These are phyloP conservation scores for Ceratitis capitata DNA, from an alignment of 1,140 invertebrate genomes.

Conservation along the genomic window DNA sequence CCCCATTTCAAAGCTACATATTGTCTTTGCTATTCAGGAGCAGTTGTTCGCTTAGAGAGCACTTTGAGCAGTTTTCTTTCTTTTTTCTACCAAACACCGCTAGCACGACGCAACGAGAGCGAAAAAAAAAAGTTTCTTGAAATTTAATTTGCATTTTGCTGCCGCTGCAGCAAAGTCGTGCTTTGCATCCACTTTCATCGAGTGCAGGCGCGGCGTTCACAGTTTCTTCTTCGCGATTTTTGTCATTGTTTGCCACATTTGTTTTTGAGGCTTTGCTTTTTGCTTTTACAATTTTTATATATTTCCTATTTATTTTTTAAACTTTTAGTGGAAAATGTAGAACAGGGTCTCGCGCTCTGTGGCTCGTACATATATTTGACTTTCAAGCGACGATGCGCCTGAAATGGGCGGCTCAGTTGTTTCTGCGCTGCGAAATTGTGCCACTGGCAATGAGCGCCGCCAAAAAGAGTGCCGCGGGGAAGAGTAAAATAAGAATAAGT, in stretches of 20 bases:
- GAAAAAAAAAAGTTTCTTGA: background rate
- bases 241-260: background rate
- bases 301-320: background rate
- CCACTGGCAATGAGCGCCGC: background rate
- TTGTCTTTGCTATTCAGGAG: too few species aligned
- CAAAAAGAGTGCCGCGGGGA: too few species aligned
- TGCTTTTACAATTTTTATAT: background rate
- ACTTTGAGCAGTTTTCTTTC: too few species aligned
- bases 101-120: background rate
- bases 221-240: too few species aligned
- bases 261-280: too few species aligned
- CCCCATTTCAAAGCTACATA: background rate
- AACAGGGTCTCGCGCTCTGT: background rate
- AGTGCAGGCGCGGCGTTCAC: background rate
- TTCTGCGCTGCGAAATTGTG: background rate
- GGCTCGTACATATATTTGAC: background rate
- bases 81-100: too few species aligned
- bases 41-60: background rate
- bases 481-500: background rate
- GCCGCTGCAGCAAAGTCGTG: background rate
- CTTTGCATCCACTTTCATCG: background rate
- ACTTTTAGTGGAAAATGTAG: background rate
- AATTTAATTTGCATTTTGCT: conserved; percentile 19
- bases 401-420: background rate
- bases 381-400: background rate